Conservation (phyloP, 2,113 vertebrate genomes). For the Clinocottus analis region DNA sequence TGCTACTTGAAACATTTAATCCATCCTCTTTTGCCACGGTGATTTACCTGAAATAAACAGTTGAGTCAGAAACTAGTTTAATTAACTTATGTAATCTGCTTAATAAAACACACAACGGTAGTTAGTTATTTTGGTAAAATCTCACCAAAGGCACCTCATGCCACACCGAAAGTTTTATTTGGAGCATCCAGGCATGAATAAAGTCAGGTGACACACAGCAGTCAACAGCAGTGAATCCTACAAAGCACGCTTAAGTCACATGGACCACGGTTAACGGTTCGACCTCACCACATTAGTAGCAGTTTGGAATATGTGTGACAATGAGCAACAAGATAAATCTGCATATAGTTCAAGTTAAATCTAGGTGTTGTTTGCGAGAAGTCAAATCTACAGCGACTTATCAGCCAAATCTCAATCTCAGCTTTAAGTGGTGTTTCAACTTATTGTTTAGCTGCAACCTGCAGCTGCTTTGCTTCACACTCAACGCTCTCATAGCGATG, state of each 20-base stretch:
- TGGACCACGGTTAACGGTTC: slow-evolving; percentile 24
- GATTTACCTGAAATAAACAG: not conserved
- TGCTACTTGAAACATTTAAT: not conserved
- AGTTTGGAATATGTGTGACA: not conserved
- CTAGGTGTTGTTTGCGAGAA: not conserved
- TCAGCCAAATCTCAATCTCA: not conserved
- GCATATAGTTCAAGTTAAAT: not conserved
- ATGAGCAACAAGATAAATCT: not conserved
- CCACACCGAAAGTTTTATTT: slow-evolving; percentile 11
- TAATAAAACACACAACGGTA: not conserved
- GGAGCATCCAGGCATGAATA: slow-evolving; percentile 4
- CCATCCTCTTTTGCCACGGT: not conserved
- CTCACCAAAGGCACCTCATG: not conserved
- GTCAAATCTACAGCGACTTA: not conserved
- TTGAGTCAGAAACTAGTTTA: not conserved
- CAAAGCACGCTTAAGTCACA: slow-evolving; percentile 32
- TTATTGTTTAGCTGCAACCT: not conserved
- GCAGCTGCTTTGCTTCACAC: not conserved
- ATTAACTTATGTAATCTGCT: not conserved
- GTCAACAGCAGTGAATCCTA: not conserved
- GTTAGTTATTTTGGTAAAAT: not conserved
- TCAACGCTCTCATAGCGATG: not conserved
- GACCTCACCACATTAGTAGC: slow-evolving; percentile 6
- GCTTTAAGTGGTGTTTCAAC: not conserved
- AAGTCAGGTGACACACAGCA: slow-evolving; percentile 14